Conservation (phyloP, 2,888 invertebrate genomes). For the Acleris cristana region DNA sequence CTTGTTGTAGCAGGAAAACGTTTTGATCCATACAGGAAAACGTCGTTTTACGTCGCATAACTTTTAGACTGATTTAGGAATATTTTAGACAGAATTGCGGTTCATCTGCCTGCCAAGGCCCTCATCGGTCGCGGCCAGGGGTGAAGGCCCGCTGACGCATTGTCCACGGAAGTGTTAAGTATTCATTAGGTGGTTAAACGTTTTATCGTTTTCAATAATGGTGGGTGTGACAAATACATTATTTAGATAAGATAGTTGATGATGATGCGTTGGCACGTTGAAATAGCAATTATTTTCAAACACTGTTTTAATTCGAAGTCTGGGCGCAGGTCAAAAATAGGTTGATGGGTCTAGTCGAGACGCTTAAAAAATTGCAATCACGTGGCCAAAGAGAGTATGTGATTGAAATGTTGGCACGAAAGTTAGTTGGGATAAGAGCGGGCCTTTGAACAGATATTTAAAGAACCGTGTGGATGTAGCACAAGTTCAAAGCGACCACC, state of each 20-base stretch:
- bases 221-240: conserved; percentile 19
- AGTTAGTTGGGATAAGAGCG: conserved; percentile 53
- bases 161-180: conserved; percentile 49
- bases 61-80: conserved; percentile 3
- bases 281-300: too few species aligned
- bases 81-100: conserved; percentile 1
- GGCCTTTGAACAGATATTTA: conserved; percentile 69
- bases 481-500: conserved; percentile 75
- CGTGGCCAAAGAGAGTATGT: conserved; percentile 63
- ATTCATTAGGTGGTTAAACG: conserved; percentile 18
- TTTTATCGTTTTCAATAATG: conserved; percentile 28
- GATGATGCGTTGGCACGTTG: too few species aligned
- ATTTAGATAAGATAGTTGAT: background rate
- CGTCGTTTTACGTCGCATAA: conserved; percentile 2
- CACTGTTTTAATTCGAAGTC: too few species aligned
- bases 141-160: conserved; percentile 64
- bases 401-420: conserved; percentile 74
- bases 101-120: conserved; percentile 37
- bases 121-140: conserved; percentile 45
- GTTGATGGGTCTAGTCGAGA: conserved; percentile 18
- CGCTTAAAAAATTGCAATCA: conserved; percentile 53
- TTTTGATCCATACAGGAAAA: background rate
- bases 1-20: too few species aligned
- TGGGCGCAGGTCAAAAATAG: too few species aligned
- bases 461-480: conserved; percentile 71